Evolutionary conservation across 2,797 vertebrate species (phyloP).

Genomic region (Graptemys geographica): DNA sequence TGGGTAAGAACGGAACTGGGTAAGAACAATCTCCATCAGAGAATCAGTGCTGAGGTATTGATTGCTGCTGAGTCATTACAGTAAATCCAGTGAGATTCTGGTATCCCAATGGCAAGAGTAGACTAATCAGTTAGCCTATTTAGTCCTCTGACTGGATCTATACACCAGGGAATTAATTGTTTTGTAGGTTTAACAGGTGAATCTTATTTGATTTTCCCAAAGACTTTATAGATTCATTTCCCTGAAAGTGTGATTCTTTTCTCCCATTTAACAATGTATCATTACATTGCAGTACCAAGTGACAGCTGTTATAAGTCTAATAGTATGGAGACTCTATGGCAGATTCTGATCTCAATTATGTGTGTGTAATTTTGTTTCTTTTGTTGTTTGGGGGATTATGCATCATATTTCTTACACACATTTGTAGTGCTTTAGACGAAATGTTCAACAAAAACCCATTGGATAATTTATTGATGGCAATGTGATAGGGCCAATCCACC

Average conservation of each 20-base stretch:
- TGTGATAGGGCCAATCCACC: no score
- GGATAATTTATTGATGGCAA: background rate
- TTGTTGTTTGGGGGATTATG: constrained; percentile 62
- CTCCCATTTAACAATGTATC: constrained; percentile 42
- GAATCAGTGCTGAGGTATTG: background rate
- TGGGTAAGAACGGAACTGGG: no score
- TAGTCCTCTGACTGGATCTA: background rate
- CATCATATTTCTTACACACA: constrained; percentile 50
- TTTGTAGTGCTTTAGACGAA: constrained; percentile 66
- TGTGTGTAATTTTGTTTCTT: constrained; percentile 73
- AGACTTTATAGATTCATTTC: background rate
- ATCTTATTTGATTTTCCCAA: background rate
- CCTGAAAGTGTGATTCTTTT: background rate
- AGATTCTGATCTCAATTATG: constrained; percentile 59
- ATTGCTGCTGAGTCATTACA: background rate
- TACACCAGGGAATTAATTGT: background rate
- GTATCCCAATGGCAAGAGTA: background rate
- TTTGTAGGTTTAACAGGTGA: background rate
- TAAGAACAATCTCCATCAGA: background rate
- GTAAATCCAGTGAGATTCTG: background rate
- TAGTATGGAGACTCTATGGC: constrained; percentile 72
- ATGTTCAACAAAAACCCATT: background rate
- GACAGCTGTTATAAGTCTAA: background rate
- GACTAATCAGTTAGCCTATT: background rate
- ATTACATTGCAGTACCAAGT: constrained; percentile 24